Conservation (phyloP, 2,888 invertebrate genomes). For the Meteorus colon region DNA sequence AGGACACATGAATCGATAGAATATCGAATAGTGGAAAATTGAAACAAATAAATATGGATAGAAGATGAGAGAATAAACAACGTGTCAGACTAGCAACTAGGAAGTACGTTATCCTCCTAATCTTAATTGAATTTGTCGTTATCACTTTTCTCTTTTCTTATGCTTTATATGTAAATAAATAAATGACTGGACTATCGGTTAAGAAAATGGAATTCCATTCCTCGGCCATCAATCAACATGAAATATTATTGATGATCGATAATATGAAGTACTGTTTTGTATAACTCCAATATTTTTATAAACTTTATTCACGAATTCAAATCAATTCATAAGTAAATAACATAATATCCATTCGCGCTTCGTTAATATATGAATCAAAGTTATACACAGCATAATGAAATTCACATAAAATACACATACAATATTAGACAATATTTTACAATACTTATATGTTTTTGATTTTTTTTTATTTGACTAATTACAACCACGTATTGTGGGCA, state of each 20-base stretch:
- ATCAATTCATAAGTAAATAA: background rate
- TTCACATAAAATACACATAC: slow-evolving; percentile 9
- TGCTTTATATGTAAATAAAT: background rate
- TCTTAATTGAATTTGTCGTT: background rate
- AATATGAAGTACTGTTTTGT: background rate
- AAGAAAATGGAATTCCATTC: too few species aligned
- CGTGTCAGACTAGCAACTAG: background rate
- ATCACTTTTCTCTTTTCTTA: background rate
- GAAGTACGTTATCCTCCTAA: too few species aligned
- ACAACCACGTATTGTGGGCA: slow-evolving; percentile 83
- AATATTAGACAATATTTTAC: slow-evolving; percentile 34
- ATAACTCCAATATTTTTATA: slow-evolving; percentile 2
- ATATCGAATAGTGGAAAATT: too few species aligned
- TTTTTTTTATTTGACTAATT: slow-evolving; percentile 56
- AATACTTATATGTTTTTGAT: slow-evolving; percentile 19
- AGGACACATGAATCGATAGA: too few species aligned
- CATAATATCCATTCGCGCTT: background rate
- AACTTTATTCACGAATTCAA: background rate
- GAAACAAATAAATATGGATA: too few species aligned
- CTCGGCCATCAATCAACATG: too few species aligned
- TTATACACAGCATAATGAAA: slow-evolving; percentile 7
- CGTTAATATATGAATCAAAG: slow-evolving; percentile 9
- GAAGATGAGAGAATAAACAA: background rate
- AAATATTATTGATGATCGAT: background rate
- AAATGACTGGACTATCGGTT: background rate